Conservation (phyloP, 2,888 invertebrate species). For the Adineta ricciae region DNA sequence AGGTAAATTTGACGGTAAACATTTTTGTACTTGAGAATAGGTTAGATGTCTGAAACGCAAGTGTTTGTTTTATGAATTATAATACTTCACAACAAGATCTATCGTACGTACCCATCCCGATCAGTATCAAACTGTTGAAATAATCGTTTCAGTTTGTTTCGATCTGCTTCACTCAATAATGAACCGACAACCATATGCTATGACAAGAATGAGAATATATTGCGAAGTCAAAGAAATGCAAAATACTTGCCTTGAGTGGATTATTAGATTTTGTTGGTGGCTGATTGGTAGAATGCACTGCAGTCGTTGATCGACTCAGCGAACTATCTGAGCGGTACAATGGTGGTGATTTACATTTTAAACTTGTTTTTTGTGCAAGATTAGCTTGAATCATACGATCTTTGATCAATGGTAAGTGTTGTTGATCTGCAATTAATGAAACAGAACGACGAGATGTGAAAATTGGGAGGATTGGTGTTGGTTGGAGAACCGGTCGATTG, state of each 20-base stretch:
- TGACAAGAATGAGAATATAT: too few species aligned
- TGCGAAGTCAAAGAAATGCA: too few species aligned
- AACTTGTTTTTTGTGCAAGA: not conserved
- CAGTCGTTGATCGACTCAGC: not conserved
- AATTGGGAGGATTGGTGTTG: not conserved
- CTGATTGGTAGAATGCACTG: not conserved
- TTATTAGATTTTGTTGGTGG: not conserved
- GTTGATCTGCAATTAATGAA: not conserved
- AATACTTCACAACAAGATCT: not conserved
- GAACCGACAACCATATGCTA: not conserved
- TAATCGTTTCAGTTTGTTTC: conserved; percentile 5
- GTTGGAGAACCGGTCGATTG: not conserved
- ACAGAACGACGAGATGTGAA: not conserved
- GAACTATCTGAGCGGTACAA: not conserved
- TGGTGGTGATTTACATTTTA: not conserved
- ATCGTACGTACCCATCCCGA: not conserved
- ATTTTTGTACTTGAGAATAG: conserved; percentile 3
- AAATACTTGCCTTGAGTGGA: not conserved
- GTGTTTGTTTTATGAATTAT: too few species aligned
- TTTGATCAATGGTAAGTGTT: not conserved
- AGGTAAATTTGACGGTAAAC: conserved; percentile 1
- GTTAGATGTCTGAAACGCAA: not conserved
- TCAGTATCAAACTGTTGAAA: conserved; percentile 11
- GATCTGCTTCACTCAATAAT: not conserved
- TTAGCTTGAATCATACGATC: conserved; percentile 9